These are phyloP conservation scores for Daktulosphaira vitifoliae DNA, from an alignment of 1,140 invertebrate species.

Conservation along the genomic window DNA sequence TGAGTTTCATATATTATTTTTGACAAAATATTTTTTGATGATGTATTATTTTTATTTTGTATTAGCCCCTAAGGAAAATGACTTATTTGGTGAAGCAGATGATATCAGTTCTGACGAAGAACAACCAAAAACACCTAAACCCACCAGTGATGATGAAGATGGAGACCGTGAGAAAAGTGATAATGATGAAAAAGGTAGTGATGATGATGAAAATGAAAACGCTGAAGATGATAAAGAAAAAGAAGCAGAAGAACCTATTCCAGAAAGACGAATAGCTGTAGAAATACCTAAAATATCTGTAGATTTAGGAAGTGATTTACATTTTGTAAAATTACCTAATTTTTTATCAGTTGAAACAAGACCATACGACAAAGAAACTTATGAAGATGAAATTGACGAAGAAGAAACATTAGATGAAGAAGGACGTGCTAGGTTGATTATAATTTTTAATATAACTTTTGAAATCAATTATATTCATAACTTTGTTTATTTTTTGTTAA, in stretches of 20 bases:
- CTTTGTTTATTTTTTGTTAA: conserved; percentile 34
- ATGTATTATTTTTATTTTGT: conserved; percentile 26
- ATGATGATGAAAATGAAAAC: conserved; percentile 36
- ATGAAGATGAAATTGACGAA: conserved; percentile 99
- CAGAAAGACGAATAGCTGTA: conserved; percentile 90
- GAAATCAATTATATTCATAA: conserved; percentile 1
- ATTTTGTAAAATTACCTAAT: conserved; percentile 91
- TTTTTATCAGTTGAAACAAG: conserved; percentile 85
- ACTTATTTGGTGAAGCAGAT: conserved; percentile 86
- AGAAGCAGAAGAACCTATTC: conserved; percentile 65
- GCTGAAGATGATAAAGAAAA: conserved; percentile 48
- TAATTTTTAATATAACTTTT: conserved; percentile 17
- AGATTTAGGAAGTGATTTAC: conserved; percentile 81
- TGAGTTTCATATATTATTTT: conserved; percentile 14
- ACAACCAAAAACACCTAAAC: conserved; percentile 47
- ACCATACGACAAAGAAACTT: conserved; percentile 88
- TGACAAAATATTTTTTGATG: neutral
- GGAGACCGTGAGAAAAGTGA: conserved; percentile 45
- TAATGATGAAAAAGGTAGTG: conserved; percentile 45
- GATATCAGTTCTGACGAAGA: conserved; percentile 80
- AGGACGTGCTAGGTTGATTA: conserved; percentile 69
- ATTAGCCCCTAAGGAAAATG: conserved; percentile 58
- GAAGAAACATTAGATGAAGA: conserved; percentile 97
- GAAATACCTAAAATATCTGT: conserved; percentile 92
- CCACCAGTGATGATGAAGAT: conserved; percentile 43